These are phyloP conservation scores for Characodon lateralis DNA, from an alignment of 2,797 vertebrate genomes.

Conservation along the genomic window DNA sequence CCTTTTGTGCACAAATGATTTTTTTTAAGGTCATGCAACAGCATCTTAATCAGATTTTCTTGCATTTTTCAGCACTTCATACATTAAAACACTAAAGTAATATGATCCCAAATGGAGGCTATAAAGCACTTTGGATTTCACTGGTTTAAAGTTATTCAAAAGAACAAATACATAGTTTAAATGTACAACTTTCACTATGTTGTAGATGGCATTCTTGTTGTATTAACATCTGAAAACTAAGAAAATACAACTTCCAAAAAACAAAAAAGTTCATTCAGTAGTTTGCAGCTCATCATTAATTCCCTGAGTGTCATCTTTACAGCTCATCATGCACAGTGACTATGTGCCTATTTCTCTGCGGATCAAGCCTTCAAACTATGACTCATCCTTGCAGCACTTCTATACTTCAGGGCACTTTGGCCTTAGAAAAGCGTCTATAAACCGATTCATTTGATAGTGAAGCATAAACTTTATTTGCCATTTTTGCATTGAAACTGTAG, in stretches of 20 bases:
- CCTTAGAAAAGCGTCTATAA: neutral
- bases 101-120: neutral
- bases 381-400: no score
- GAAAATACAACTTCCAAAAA: no score
- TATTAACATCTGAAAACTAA: no score
- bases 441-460: no score
- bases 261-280: no score
- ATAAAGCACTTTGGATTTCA: neutral
- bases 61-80: neutral
- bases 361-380: no score
- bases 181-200: neutral
- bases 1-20: neutral
- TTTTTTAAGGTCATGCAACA: neutral
- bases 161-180: neutral
- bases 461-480: no score
- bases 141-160: neutral
- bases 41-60: neutral
- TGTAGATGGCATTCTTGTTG: neutral
- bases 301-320: neutral
- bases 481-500: no score
- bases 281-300: no score
- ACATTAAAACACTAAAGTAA: neutral
- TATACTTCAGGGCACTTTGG: neutral
- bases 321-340: no score
- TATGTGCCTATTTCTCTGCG: no score